Percentiles rank a stretch among this genome's conserved stretches.
Conservation (phyloP, 2,888 invertebrate species). For the Parapristionchus giblindavisi region DNA sequence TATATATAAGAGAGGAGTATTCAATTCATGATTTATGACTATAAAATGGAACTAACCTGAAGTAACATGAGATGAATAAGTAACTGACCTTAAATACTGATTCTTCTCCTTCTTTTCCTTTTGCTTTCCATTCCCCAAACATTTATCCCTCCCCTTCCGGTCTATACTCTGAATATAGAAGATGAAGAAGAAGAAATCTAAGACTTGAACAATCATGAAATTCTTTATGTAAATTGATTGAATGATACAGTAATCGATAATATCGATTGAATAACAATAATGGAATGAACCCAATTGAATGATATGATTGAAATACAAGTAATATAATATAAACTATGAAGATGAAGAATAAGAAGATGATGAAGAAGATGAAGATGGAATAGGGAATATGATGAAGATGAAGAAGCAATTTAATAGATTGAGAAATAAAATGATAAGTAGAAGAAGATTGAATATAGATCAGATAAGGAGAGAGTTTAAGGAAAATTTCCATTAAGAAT, state of each 20-base stretch:
- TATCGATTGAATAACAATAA: not conserved
- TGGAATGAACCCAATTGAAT: not conserved
- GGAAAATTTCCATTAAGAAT: not conserved
- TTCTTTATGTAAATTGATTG: not conserved
- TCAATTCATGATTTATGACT: slow-evolving; percentile 8
- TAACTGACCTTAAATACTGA: slow-evolving; percentile 34
- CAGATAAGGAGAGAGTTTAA: not conserved
- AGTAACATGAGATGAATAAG: not conserved
- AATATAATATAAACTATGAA: slow-evolving; percentile 42
- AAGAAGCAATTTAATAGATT: slow-evolving; percentile 7
- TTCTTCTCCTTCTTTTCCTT: not conserved
- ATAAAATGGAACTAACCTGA: slow-evolving; percentile 6
- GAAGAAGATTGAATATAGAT: slow-evolving; percentile 14
- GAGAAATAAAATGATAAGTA: slow-evolving; percentile 55
- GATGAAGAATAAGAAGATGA: slow-evolving; percentile 39
- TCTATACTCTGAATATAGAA: not conserved
- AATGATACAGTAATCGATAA: not conserved
- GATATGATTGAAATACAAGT: not conserved
- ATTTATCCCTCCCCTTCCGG: slow-evolving; percentile 30
- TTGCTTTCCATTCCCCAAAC: slow-evolving; percentile 30
- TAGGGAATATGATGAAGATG: not conserved
- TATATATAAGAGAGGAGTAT: slow-evolving; percentile 9
- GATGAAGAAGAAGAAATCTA: not conserved
- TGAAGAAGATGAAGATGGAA: slow-evolving; percentile 14
- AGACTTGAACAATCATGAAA: not conserved